Evolutionary conservation across 2,888 invertebrate species (phyloP), one percentile per base, ranked within the genome.

Genomic region (Deilephila elpenor): DNA sequence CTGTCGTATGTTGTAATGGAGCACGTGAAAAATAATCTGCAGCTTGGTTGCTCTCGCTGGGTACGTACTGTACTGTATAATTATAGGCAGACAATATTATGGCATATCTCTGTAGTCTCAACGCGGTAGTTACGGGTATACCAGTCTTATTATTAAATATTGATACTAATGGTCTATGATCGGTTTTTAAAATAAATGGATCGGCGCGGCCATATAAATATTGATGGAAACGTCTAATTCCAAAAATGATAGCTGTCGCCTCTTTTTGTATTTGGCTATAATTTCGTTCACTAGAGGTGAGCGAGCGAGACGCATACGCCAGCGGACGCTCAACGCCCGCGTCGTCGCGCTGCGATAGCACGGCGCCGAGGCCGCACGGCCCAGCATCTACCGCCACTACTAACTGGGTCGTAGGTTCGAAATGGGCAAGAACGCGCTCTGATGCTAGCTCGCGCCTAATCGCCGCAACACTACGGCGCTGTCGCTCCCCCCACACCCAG

Each of bases 221-320:
- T 71, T 79, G 78, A 29, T 80, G 79, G 32, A 78, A 80, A 1
- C 56, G 34, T 11, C 72, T 74, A 5, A 78, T 77, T 3, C 75
- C 78, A 37, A 76, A 78, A 37, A 80, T 73, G 7, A 79, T 79
- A 0, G 78, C 78, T 1, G 77, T 78, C 0, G 78, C 79, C 56
- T 78, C 79, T 59, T 79, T 79, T 32, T 78, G 79, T 4, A 79
- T 78, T 67, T 79, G 79, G 56, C 76, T 75, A 59, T 79, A 80
- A 34, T 76, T 79, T 14, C 72, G 53, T 70, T 79, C 77, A 37
- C 76, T 76, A 3, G 71, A 1, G 8, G 37, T 67, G 0, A 77
- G 70, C 1, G 74, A 77, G 0, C 76, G 72, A 1, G 74, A 76
- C 0, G 71, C 76, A 59, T 51, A 76, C 0, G 74, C 74, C 0